These are phyloP conservation scores for Hemistola chrysoprasaria DNA, from an alignment of 2,888 invertebrate species.

Conservation along the genomic window DNA sequence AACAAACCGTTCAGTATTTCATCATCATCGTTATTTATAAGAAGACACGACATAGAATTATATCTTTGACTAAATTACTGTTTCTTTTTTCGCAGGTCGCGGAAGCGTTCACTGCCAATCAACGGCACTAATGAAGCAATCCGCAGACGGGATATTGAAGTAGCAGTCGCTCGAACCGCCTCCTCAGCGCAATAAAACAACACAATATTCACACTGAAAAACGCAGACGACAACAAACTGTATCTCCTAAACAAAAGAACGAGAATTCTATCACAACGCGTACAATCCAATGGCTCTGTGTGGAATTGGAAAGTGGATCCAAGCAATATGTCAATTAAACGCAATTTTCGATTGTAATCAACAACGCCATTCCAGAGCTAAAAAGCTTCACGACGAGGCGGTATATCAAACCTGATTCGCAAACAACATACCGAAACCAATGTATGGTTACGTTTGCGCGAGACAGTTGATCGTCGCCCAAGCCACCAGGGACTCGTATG, in stretches of 20 bases:
- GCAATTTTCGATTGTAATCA: slow-evolving; percentile 60
- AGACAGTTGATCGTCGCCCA: slow-evolving; percentile 63
- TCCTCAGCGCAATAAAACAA: slow-evolving; percentile 70
- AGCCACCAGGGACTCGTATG: slow-evolving; percentile 76
- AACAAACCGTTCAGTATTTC: not conserved
- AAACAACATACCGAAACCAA: slow-evolving; percentile 50
- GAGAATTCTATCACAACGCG: slow-evolving; percentile 37
- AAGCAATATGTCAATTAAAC: slow-evolving; percentile 73
- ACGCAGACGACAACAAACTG: slow-evolving; percentile 49
- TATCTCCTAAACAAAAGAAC: slow-evolving; percentile 44
- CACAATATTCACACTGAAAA: slow-evolving; percentile 45
- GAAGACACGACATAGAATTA: no score
- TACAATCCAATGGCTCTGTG: slow-evolving; percentile 65
- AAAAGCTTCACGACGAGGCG: slow-evolving; percentile 64
- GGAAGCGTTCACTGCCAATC: slow-evolving; percentile 64
- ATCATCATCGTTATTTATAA: slow-evolving; percentile 9
- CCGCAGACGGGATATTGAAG: slow-evolving; percentile 75
- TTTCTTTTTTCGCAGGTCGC: slow-evolving; percentile 60
- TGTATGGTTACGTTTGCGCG: slow-evolving; percentile 72
- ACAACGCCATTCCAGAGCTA: slow-evolving; percentile 57
- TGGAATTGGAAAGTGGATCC: slow-evolving; percentile 59
- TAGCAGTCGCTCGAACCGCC: slow-evolving; percentile 62
- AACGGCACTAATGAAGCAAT: slow-evolving; percentile 76
- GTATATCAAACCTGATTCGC: slow-evolving; percentile 71
- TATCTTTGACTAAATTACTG: slow-evolving; percentile 33